Base-by-base conservation (phyloP, 2,113 vertebrate species). In the Lagenorhynchus albirostris region DNA sequence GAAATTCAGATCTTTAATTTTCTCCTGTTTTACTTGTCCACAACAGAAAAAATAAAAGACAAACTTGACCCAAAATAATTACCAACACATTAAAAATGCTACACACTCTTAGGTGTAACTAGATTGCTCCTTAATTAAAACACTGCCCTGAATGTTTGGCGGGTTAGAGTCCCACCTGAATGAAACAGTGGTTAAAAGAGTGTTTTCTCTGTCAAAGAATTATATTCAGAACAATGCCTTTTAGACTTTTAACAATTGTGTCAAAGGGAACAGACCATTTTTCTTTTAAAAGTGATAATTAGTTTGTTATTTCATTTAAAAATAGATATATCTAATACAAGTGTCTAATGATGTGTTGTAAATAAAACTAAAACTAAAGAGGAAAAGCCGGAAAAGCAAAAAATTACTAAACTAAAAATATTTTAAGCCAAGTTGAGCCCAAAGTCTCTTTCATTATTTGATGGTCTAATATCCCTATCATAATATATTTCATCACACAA, bases 91-190 rank as follows among this genome's bases (percentile, higher is more conserved):
- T 85, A 88, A 95, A 96, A 94, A 91, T 65, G 96, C 33, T 86
- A 77, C 8, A 95, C 38, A 80, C 8, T 93, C 4, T 47, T 60
- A 89, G 29, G 15, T 83, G 3, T 93, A 95, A 89, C 67, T 77
- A 70, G n/a, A 65, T 96, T 91, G 13, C 31, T 83, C 23, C 68
- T 82, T 91, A 91, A 91, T 36, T 81, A 87, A 93, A 91, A 38
- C 60, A 84, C 60, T 86, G 14, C 14, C 67, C 11, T 91, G 65
- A 36, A 31, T 86, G 55, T 85, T 71, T 93, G 36, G 29, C 25
- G 7, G 21, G n/a, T 94, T 62, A 67, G 29, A 82, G 55, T 77
- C 3, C 31, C 53, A 74, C 21, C 63, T 76, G 70, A 94, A 92
- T 82, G 76, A 96, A 96, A 95, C 41, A 90, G 6, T 38, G n/a